Conservation (phyloP, 2,888 invertebrate species). For the Slavum lentiscoides region DNA sequence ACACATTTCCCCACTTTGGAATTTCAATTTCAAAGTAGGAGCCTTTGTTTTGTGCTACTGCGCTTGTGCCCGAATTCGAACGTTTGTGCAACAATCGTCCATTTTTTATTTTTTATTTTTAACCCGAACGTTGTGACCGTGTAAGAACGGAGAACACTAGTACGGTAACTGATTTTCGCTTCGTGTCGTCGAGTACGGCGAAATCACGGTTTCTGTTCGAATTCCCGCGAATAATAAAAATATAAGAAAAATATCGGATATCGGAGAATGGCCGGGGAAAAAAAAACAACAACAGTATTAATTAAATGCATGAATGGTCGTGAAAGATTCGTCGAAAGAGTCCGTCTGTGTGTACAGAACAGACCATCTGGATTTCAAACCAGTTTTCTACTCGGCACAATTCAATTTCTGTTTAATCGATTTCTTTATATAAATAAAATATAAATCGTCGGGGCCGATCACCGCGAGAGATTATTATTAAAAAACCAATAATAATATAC, state of each 20-base stretch:
- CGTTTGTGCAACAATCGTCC: no score
- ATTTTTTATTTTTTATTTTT: no score
- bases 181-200: background rate
- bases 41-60: no score
- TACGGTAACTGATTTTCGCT: conserved; percentile 15
- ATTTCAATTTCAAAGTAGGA: no score
- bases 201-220: conserved; percentile 15
- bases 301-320: conserved; percentile 45
- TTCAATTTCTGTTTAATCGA: conserved; percentile 32
- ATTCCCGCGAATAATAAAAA: conserved; percentile 39
- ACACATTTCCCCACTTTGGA: no score
- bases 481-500: background rate
- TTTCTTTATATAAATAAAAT: conserved; percentile 13
- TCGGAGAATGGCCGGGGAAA: background rate
- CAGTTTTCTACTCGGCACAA: conserved; percentile 34
- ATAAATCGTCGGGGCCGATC: background rate
- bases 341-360: background rate
- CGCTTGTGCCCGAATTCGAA: no score
- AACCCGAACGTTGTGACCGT: no score
- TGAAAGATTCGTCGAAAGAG: conserved; percentile 28
- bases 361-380: conserved; percentile 39
- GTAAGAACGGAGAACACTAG: background rate
- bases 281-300: conserved; percentile 26
- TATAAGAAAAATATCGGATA: conserved; percentile 29
- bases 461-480: background rate